These are phyloP conservation scores for Dicranocentrus wangi DNA, from an alignment of 2,888 invertebrate species.

Conservation along the genomic window DNA sequence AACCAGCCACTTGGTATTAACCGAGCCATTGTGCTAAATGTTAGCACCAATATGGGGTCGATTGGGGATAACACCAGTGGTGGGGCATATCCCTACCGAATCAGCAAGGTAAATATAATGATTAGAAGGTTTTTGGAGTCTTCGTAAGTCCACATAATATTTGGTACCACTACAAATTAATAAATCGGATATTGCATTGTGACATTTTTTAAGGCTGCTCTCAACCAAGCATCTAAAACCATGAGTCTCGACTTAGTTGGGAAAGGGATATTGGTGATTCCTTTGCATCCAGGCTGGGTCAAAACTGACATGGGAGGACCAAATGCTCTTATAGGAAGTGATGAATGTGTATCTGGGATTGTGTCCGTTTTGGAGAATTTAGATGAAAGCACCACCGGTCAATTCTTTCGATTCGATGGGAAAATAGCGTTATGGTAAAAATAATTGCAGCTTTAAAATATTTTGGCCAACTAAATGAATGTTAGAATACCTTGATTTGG, in stretches of 20 bases:
- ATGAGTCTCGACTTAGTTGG: conserved; percentile 86
- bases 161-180: too few species aligned
- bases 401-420: conserved; percentile 87
- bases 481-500: too few species aligned
- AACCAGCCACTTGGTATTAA: conserved; percentile 51
- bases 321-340: conserved; percentile 84
- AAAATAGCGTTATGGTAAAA: conserved; percentile 82
- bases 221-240: conserved; percentile 90
- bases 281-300: conserved; percentile 93
- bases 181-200: too few species aligned
- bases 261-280: conserved; percentile 83
- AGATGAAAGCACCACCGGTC: conserved; percentile 82
- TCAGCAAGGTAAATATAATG: conserved; percentile 91
- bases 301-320: conserved; percentile 90
- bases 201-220: conserved; percentile 80
- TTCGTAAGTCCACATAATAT: too few species aligned
- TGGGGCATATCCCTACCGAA: conserved; percentile 88
- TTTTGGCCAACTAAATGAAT: too few species aligned
- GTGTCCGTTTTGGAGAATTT: conserved; percentile 81
- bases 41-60: conserved; percentile 88
- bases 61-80: conserved; percentile 84
- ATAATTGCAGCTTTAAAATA: too few species aligned
- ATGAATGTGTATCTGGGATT: conserved; percentile 81
- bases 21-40: conserved; percentile 80
- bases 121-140: too few species aligned